Percentiles rank a stretch among this genome's conserved stretches.
phyloP scores from a whole-genome alignment of 2,888 invertebrate species.

The Sepiola atlantica region DNA sequence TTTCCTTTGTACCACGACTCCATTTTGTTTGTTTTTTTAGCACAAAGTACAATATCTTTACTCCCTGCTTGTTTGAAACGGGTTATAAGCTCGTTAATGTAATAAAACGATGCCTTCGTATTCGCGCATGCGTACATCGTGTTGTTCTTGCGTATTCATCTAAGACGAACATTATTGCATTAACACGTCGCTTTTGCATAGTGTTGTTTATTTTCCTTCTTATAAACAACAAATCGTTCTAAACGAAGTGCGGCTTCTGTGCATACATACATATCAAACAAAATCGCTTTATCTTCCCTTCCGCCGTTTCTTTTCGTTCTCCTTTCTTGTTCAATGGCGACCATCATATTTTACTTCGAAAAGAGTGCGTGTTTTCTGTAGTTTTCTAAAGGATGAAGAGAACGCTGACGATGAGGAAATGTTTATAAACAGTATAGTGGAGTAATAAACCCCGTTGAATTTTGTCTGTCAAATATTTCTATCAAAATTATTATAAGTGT shows the following conservation, averaged over 20 bases:
- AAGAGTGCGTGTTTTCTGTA: neutral
- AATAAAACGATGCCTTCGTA: neutral
- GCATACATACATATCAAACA: neutral
- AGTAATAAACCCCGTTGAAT: too few species aligned
- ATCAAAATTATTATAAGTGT: too few species aligned
- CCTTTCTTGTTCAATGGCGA: neutral
- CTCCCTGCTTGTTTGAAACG: neutral
- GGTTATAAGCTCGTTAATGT: neutral
- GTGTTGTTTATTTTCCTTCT: neutral
- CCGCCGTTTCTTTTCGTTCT: neutral
- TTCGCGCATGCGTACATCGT: neutral
- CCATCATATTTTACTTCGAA: fast-evolving
- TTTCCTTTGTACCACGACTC: neutral
- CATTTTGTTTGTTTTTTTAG: neutral
- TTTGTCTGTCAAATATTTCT: too few species aligned
- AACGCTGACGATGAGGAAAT: too few species aligned
- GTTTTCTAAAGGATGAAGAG: too few species aligned
- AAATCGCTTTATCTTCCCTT: neutral
- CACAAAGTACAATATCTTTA: neutral
- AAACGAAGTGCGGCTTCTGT: neutral
- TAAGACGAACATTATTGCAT: constrained; percentile 16
- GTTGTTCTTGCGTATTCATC: neutral
- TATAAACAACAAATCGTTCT: neutral
- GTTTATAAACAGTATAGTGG: too few species aligned
- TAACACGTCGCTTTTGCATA: neutral